Evolutionary conservation across 2,797 vertebrate species (phyloP).

Genomic region (Okamejei kenojei): DNA sequence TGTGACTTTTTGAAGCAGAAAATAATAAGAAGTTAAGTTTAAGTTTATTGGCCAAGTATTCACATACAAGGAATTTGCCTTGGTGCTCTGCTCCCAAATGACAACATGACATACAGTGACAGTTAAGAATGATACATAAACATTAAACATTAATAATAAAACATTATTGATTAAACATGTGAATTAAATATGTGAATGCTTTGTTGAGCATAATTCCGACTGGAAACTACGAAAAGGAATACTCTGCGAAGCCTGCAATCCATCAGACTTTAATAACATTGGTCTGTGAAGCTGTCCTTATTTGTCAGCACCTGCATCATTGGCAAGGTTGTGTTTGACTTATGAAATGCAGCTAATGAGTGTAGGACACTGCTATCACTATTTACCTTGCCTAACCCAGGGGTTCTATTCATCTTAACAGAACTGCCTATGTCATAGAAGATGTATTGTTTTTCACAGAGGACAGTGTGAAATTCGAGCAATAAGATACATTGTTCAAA

Average conservation of each 20-base stretch:
- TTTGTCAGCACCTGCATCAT: not conserved
- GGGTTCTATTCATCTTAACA: conserved; percentile 7
- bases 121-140: too few species aligned
- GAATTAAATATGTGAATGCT: too few species aligned
- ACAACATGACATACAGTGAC: too few species aligned
- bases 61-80: too few species aligned
- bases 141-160: too few species aligned
- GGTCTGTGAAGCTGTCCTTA: not conserved
- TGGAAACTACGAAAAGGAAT: not conserved
- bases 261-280: not conserved
- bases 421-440: not conserved
- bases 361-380: not conserved
- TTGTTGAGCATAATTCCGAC: too few species aligned
- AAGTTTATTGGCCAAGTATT: too few species aligned
- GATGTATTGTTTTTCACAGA: not conserved
- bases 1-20: too few species aligned
- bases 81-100: too few species aligned
- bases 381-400: conserved; percentile 3
- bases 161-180: too few species aligned
- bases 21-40: too few species aligned
- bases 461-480: not conserved
- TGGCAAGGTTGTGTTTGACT: not conserved
- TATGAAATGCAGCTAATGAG: not conserved
- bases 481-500: not conserved
- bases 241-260: not conserved